These are phyloP conservation scores for Gymnothorax reevesii DNA, from an alignment of 2,797 vertebrate species.

Conservation along the genomic window DNA sequence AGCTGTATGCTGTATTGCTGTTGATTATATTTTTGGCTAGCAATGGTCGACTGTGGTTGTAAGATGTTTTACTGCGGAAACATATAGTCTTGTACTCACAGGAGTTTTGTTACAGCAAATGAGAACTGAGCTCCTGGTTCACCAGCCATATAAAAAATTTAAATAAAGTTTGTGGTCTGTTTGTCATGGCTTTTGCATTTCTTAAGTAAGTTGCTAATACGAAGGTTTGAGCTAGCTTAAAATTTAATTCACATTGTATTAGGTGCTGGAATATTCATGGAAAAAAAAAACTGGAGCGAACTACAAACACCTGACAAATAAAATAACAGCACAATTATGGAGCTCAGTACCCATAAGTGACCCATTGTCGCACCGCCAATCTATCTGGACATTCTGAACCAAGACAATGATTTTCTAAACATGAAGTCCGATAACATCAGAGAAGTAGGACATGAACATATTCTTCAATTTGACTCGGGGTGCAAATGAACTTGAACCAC, in stretches of 20 bases:
- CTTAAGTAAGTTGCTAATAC: background rate
- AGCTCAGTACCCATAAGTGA: background rate
- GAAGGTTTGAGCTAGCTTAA: background rate
- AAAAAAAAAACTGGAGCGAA: background rate
- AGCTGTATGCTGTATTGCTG: background rate
- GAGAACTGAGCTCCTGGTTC: background rate
- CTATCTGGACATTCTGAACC: background rate
- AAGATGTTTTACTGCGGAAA: background rate
- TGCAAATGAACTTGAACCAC: background rate
- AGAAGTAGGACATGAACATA: background rate
- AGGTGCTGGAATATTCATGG: background rate
- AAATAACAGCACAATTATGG: background rate
- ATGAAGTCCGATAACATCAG: background rate
- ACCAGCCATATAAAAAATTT: background rate
- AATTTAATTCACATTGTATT: background rate
- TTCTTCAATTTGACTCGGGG: background rate
- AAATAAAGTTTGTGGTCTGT: background rate
- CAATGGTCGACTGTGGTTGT: background rate
- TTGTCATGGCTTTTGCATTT: conserved; percentile 1
- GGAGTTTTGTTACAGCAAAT: background rate
- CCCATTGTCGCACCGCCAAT: background rate
- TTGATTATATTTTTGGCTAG: background rate
- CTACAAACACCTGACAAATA: background rate
- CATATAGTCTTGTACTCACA: background rate
- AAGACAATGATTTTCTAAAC: background rate